Conservation (phyloP, 1,140 invertebrate genomes). For the Drepana arcuata region DNA sequence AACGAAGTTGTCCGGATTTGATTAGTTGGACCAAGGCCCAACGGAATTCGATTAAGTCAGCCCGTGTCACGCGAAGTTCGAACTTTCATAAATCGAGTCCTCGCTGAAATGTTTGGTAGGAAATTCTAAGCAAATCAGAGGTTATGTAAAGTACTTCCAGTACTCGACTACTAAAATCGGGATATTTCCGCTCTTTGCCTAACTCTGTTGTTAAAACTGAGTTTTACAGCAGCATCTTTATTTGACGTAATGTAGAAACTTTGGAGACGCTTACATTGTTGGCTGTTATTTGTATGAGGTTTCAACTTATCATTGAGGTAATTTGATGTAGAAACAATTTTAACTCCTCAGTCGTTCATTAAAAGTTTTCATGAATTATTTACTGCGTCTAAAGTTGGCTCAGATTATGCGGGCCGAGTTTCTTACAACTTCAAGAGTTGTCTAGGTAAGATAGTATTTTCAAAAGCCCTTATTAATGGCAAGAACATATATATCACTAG, state of each 20-base stretch:
- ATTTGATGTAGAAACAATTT: no score
- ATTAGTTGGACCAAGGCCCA: conserved; percentile 20
- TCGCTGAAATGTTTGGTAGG: conserved; percentile 7
- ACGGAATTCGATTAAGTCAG: conserved; percentile 25
- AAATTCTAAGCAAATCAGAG: conserved; percentile 7
- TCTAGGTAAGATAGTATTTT: no score
- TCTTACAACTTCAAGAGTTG: no score
- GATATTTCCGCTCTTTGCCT: background rate
- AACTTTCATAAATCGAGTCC: conserved; percentile 20
- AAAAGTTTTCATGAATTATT: conserved; percentile 12
- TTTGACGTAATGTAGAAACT: background rate
- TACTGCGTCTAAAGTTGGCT: no score
- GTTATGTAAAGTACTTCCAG: conserved; percentile 11
- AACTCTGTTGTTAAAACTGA: conserved; percentile 3
- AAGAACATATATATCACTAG: no score
- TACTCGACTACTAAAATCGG: background rate
- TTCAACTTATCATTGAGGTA: no score
- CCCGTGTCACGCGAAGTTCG: conserved; percentile 18
- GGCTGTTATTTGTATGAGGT: no score
- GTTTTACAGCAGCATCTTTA: background rate
- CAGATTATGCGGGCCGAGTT: no score
- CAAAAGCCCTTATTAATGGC: no score
- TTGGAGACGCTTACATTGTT: conserved; percentile 2
- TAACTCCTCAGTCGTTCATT: no score
- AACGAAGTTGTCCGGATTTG: conserved; percentile 13